Percentiles rank a stretch among this genome's conserved stretches.
Conservation (phyloP, 2,113 vertebrate genomes). For the Brachypteracias leptosomus region DNA sequence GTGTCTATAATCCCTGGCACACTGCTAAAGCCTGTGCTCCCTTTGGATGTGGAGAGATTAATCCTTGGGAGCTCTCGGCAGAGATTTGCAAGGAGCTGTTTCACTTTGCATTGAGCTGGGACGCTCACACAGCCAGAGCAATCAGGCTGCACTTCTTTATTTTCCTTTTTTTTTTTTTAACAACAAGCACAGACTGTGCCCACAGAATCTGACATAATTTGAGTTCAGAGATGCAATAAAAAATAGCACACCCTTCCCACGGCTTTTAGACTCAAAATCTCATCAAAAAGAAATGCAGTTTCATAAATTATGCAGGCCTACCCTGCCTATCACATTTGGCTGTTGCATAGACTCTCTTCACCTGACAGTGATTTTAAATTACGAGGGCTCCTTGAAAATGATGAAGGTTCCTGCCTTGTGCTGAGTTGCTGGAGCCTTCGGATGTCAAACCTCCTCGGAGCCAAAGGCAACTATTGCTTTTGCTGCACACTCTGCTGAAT, state of each 20-base stretch:
- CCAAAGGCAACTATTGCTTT: accelerated
- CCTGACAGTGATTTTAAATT: not conserved
- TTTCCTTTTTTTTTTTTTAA: not conserved
- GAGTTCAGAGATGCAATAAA: not conserved
- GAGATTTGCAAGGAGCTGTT: not conserved
- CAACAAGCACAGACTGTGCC: not conserved
- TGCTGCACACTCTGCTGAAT: not conserved
- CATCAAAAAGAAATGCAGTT: constrained; percentile 30
- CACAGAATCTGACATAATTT: not conserved
- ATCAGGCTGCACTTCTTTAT: not conserved
- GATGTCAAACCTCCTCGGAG: not conserved
- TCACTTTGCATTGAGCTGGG: not conserved
- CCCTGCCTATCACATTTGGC: not conserved
- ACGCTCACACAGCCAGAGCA: not conserved
- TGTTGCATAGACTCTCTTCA: not conserved
- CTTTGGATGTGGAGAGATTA: not conserved
- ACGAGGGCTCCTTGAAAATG: not conserved
- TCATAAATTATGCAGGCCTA: constrained; percentile 38
- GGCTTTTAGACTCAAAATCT: constrained; percentile 30
- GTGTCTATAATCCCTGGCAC: not conserved
- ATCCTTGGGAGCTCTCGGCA: not conserved
- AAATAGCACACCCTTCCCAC: constrained; percentile 1
- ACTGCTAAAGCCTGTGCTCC: accelerated
- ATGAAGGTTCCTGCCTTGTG: not conserved
- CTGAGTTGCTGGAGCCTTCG: not conserved